Base-by-base conservation (phyloP, 2,888 invertebrate genomes). In the Helleia helle region DNA sequence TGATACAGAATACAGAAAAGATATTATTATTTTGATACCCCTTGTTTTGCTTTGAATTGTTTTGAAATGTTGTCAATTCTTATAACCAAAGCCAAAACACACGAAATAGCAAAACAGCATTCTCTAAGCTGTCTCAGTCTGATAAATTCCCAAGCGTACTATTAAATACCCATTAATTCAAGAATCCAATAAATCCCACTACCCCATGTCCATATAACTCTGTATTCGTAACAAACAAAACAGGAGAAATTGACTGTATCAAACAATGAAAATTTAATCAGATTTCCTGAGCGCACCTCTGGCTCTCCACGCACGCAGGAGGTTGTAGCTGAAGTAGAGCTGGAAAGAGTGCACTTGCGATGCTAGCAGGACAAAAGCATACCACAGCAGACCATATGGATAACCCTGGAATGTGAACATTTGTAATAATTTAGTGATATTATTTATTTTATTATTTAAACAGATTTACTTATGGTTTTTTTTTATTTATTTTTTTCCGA, bases 331-430 rank as follows among this genome's bases (percentile, higher is more conserved):
- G 74, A 96, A 96, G 71, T 92, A 91, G 25, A 95, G 67, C 39
- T 95, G 93, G 77, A 95, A 95, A 50, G 89, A 87, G 71, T 96
- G 96, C 38, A 97, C 91, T 86, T 98, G 97, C 27, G 93, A 87
- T 4, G 94, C 95, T 7, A 94, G 80, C 31, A 94, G 81, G 48
- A 97, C 90, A 73, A 97, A 97, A 44, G 92, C 93, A 70, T 95
- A 96, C 97, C 96, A 97, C 46, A 97, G 86, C 15, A 97, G 84
- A 9, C 95, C 96, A 64, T 96, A 94, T 0, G 97, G 97, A 68
- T 93, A 92, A 9, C 91, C 93, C 94, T 95, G 83, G 44, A 89
- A 72, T 29, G n/a, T n/a, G n/a, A n/a, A n/a, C n/a, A n/a, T n/a
- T n/a, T n/a, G n/a, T n/a, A n/a, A n/a, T n/a, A n/a, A n/a, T n/a